Conservation (phyloP, 2,888 invertebrate genomes). For the Scelioninae gen. 2 region DNA sequence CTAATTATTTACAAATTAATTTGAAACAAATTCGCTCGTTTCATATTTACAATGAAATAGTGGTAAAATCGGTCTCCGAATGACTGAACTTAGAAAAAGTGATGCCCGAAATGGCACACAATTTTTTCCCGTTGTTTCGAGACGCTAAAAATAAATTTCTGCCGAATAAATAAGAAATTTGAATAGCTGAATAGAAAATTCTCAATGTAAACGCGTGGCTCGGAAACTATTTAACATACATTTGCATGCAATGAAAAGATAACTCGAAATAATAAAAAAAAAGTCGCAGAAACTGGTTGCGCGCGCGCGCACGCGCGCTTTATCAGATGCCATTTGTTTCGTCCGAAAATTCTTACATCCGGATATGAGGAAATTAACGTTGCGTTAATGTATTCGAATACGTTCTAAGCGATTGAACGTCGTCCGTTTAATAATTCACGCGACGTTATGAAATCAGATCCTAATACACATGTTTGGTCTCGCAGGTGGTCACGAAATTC, state of each 20-base stretch:
- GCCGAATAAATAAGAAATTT: too few relatives aligned
- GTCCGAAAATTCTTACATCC: slow-evolving; percentile 23
- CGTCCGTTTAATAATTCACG: slow-evolving; percentile 39
- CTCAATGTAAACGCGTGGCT: slow-evolving; percentile 20
- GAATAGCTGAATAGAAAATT: slow-evolving; percentile 31
- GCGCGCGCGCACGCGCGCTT: slow-evolving; percentile 16
- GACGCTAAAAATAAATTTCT: too few relatives aligned
- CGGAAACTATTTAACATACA: slow-evolving; percentile 26
- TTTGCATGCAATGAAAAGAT: slow-evolving; percentile 24
- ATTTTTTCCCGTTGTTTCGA: too few relatives aligned
- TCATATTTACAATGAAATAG: too few relatives aligned
- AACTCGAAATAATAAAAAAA: slow-evolving; percentile 2
- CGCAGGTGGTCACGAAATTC: slow-evolving; percentile 29
- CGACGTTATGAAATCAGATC: slow-evolving; percentile 43
- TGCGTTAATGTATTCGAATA: slow-evolving; percentile 29
- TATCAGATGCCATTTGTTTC: slow-evolving; percentile 28
- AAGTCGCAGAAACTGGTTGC: slow-evolving; percentile 25
- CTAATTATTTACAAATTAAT: too few relatives aligned
- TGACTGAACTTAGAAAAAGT: too few relatives aligned
- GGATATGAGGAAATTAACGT: slow-evolving; percentile 34
- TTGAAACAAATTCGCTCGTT: too few relatives aligned
- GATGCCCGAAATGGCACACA: too few relatives aligned
- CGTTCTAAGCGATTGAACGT: slow-evolving; percentile 38
- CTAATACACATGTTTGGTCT: slow-evolving; percentile 40
- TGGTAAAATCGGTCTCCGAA: too few relatives aligned